Evolutionary conservation across 2,888 invertebrate genomes (phyloP), one percentile per base, ranked within the genome.

Genomic region (Leptinotarsa rubiginosa): DNA sequence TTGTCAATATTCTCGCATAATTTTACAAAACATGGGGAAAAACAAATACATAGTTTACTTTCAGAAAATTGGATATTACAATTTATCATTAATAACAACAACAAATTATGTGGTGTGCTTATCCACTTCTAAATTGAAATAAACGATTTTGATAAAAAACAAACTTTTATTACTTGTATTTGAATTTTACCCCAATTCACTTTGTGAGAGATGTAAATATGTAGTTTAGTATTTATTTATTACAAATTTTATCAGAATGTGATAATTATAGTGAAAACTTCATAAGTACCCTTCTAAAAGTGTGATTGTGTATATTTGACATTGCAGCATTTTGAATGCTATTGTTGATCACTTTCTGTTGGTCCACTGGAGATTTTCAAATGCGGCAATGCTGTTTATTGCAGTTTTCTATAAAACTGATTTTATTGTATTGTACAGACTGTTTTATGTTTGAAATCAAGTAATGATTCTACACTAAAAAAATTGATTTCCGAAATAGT

Each of bases 231-330:
- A 22, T 22, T 22, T 56, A 56, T 56, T 22, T 13, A 56, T 56
- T 20, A 22, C 22, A 56, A 20, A 56, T 25, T 22, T 56, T 16
- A 56, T 20, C 20, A 56, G 22, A 56, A 56, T 56, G 56, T 56
- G 56, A 56, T 56, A 22, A 13, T 22, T 22, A 56, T 22, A 56
- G 56, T 56, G 22, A 56, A 56, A 56, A 56, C 56, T 56, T 56
- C 12, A 56, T 56, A 22, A 18, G 18, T 52, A 52, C 18, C 7
- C 12, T 18, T 12, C n/a, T 52, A 3, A 52, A 7, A 18, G 52
- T 52, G 18, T 52, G 18, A 52, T 18, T 52, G 52, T n/a, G 18
- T 18, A 52, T 18, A 52, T 52, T 18, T 52, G 12, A n/a, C 18
- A 52, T 52, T 18, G n/a, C 18, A 18, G 52, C 18, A 18, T 18